Percentiles rank a stretch among this genome's conserved stretches.
Conservation (phyloP, 2,113 vertebrate species). For the Notechis scutatus region DNA sequence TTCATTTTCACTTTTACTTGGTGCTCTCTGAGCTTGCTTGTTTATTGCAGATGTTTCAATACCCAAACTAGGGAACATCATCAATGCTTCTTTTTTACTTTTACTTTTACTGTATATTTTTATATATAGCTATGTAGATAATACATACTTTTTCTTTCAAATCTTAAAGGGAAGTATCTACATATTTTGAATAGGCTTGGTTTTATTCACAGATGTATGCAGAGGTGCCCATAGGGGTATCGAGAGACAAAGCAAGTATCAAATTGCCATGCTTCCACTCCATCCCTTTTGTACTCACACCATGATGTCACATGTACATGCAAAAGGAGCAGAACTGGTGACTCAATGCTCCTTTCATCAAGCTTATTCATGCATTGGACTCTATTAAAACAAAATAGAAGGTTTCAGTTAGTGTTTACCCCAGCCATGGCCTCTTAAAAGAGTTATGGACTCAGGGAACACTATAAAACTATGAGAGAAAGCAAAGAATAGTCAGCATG, state of each 20-base stretch:
- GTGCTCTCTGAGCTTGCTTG: neutral
- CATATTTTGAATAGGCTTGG: neutral
- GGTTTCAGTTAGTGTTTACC: neutral
- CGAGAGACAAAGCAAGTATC: neutral
- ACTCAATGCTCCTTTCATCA: neutral
- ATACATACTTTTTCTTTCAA: neutral
- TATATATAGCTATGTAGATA: neutral
- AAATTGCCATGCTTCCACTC: neutral
- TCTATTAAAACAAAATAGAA: neutral
- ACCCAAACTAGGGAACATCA: neutral
- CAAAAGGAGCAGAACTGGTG: neutral
- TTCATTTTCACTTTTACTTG: neutral
- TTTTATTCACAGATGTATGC: neutral
- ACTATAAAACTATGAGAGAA: neutral
- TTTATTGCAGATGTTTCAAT: neutral
- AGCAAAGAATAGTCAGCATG: neutral
- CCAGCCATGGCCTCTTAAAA: neutral
- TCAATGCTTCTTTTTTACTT: neutral
- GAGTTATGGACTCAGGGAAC: neutral
- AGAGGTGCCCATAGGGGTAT: neutral
- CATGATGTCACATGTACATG: neutral
- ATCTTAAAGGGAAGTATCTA: neutral
- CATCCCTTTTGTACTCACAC: neutral
- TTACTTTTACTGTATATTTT: neutral
- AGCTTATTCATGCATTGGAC: neutral